A percentile compares a stretch with the other conserved stretches of the same genome.
Evolutionary conservation across 2,888 invertebrate genomes (phyloP).

Genomic region (Pasiphila rectangulata): DNA sequence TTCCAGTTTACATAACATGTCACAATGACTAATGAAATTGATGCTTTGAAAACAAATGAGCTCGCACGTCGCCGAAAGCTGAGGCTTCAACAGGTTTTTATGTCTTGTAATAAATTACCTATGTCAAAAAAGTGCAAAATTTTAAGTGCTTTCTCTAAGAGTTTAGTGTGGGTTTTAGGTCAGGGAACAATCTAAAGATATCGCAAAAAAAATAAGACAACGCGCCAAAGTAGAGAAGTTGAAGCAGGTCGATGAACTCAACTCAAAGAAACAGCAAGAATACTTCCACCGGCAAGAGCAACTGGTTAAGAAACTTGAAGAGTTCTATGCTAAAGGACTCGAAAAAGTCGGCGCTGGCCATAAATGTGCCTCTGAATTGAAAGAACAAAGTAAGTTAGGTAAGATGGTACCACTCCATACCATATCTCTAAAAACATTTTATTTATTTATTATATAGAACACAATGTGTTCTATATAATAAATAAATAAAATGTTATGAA

Average conservation of each 20-base stretch:
- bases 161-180: constrained; percentile 57
- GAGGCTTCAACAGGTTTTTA: constrained; percentile 76
- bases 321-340: constrained; percentile 57
- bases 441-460: no score
- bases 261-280: constrained; percentile 59
- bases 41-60: constrained; percentile 73
- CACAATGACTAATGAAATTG: constrained; percentile 67
- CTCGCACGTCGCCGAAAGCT: constrained; percentile 69
- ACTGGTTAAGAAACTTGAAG: constrained; percentile 62
- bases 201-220: constrained; percentile 71
- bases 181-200: constrained; percentile 76
- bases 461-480: no score
- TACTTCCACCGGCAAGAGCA: constrained; percentile 63
- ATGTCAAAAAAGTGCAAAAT: constrained; percentile 26
- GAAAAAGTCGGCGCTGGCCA: constrained; percentile 64
- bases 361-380: constrained; percentile 51
- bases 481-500: no score
- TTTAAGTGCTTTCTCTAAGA: constrained; percentile 24
- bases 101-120: constrained; percentile 30
- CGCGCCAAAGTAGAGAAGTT: constrained; percentile 68
- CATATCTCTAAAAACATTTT: no score
- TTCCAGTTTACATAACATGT: constrained; percentile 33
- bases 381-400: constrained; percentile 42
- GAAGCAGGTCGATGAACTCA: constrained; percentile 53
- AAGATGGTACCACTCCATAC: neutral